These are phyloP conservation scores for Acronicta alni DNA, from an alignment of 2,888 invertebrate genomes.

Conservation along the genomic window DNA sequence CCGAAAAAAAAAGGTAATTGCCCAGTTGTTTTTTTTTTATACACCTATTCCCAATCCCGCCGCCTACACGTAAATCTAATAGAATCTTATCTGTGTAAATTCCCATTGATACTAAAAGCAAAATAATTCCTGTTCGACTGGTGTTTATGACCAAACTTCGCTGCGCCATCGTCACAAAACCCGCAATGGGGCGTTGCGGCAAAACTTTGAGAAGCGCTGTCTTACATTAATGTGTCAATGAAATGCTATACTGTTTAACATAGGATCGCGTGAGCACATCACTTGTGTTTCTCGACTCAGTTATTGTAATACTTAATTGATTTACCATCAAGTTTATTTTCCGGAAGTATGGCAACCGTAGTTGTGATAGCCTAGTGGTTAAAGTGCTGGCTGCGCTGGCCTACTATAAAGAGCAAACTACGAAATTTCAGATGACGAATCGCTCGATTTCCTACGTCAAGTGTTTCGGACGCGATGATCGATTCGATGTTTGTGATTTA, in stretches of 20 bases:
- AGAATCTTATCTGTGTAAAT: too few species aligned
- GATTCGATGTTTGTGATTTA: too few species aligned
- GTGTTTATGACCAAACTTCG: constrained; percentile 27
- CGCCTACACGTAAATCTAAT: too few species aligned
- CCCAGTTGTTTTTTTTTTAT: too few species aligned
- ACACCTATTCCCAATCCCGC: too few species aligned
- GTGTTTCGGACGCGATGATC: too few species aligned
- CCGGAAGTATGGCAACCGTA: constrained; percentile 20
- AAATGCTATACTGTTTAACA: constrained; percentile 44
- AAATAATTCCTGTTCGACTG: neutral
- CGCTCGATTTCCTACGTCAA: too few species aligned
- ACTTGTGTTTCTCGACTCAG: constrained; percentile 8
- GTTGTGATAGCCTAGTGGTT: neutral
- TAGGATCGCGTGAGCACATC: constrained; percentile 38
- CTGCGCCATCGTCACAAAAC: constrained; percentile 11
- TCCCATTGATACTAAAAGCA: neutral
- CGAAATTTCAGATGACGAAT: too few species aligned
- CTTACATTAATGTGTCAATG: constrained; percentile 44
- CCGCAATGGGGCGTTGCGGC: constrained; percentile 34
- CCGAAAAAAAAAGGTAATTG: too few species aligned
- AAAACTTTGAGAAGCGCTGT: constrained; percentile 32
- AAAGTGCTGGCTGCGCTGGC: too few species aligned
- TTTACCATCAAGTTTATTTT: constrained; percentile 34
- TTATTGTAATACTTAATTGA: constrained; percentile 46
- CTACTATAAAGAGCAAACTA: too few species aligned